Evolutionary conservation across 2,113 vertebrate species (phyloP).

Genomic region (Calidris pugnax): DNA sequence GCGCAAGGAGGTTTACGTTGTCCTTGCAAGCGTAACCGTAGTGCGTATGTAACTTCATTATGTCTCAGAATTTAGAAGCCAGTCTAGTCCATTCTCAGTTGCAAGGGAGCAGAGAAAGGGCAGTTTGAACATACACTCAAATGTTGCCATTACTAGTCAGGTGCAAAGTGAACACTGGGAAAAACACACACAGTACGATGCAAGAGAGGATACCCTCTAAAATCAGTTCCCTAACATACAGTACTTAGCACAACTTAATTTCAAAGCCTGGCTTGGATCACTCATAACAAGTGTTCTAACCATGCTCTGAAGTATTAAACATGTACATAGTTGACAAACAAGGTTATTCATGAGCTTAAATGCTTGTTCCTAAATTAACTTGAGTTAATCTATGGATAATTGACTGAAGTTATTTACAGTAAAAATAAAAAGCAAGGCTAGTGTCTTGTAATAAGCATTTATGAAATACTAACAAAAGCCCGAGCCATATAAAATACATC

Average conservation of each 20-base stretch:
- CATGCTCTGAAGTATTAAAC: not conserved
- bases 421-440: not conserved
- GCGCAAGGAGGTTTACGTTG: not conserved
- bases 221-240: not conserved
- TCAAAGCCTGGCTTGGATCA: not conserved
- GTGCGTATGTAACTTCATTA: not conserved
- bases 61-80: not conserved
- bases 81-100: not conserved
- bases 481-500: not conserved
- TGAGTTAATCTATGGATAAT: not conserved
- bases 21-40: not conserved
- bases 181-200: not conserved
- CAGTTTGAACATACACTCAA: not conserved
- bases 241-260: not conserved
- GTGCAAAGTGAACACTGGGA: not conserved
- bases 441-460: not conserved
- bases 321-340: not conserved
- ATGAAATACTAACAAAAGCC: not conserved
- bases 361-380: not conserved
- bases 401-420: constrained; percentile 2
- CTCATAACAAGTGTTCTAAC: not conserved
- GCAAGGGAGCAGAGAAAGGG: not conserved
- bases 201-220: not conserved
- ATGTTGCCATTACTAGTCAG: not conserved
- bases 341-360: not conserved